Evolutionary conservation across 1,140 invertebrate species (phyloP).

Genomic region (Pristionchus pacificus): DNA sequence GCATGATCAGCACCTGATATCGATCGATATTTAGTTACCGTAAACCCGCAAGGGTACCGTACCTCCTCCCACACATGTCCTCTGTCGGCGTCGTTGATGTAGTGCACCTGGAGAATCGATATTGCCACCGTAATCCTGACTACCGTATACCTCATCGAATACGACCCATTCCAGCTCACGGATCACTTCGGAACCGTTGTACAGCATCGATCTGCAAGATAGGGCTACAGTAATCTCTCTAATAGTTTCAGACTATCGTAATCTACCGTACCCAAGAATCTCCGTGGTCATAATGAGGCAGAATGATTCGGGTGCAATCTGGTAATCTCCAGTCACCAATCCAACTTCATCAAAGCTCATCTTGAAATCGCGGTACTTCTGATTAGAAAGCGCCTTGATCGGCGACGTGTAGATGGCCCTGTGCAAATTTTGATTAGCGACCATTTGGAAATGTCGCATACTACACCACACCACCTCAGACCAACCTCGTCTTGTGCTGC

Average conservation of each 20-base stretch:
- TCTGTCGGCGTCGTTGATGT: conserved; percentile 93
- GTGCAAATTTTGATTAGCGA: too few species aligned
- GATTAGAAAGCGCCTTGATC: conserved; percentile 97
- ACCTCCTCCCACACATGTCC: conserved; percentile 99
- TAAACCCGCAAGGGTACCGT: too few species aligned
- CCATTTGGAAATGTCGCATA: conserved; percentile 8
- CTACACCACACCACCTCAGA: neutral
- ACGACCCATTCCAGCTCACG: conserved; percentile 96
- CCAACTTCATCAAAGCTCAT: conserved; percentile 76
- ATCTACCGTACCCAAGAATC: conserved; percentile 70
- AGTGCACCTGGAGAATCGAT: conserved; percentile 68
- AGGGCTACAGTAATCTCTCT: too few species aligned
- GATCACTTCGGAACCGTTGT: conserved; percentile 87
- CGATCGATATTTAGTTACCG: too few species aligned
- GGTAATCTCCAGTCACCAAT: conserved; percentile 89
- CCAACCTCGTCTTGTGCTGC: conserved; percentile 85
- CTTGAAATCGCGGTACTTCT: conserved; percentile 96
- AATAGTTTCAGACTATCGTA: too few species aligned
- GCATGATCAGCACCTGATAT: conserved; percentile 74
- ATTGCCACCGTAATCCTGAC: neutral
- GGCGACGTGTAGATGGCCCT: conserved; percentile 97
- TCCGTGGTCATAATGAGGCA: conserved; percentile 99
- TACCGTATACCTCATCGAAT: conserved; percentile 83
- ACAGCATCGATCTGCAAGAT: conserved; percentile 79
- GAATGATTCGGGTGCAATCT: conserved; percentile 84